Percentiles rank a stretch among this genome's conserved stretches.
phyloP scores from a whole-genome alignment of 1,140 invertebrate species.

The Caenorhabditis remanei region DNA sequence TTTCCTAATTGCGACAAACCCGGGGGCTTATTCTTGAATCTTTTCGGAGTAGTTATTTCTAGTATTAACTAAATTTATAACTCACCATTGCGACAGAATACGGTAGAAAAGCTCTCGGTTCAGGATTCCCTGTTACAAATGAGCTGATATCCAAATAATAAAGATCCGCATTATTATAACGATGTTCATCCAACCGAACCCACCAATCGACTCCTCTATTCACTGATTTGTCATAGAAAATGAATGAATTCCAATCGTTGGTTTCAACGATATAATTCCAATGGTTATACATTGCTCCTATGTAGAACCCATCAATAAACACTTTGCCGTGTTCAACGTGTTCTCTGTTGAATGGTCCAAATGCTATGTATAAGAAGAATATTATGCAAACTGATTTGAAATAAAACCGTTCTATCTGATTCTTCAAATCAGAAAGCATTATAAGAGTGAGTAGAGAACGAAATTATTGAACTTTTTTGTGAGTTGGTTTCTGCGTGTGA shows the following conservation, averaged over 20 bases:
- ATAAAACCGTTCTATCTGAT: too few species aligned
- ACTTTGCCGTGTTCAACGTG: neutral
- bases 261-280: conserved; percentile 10
- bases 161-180: neutral
- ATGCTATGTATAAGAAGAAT: neutral
- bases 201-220: neutral
- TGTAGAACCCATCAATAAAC: neutral
- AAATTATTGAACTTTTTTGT: too few species aligned
- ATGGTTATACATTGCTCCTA: neutral
- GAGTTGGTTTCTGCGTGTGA: too few species aligned
- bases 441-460: too few species aligned
- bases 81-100: neutral
- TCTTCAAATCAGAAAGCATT: too few species aligned
- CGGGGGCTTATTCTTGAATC: too few species aligned
- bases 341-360: neutral
- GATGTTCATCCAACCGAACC: neutral
- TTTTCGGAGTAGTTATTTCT: too few species aligned
- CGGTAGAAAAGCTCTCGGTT: neutral
- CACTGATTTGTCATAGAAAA: neutral
- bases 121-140: neutral
- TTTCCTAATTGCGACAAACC: too few species aligned
- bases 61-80: neutral
- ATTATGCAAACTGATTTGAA: neutral
- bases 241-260: neutral
- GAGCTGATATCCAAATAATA: neutral